Evolutionary conservation across 2,888 invertebrate genomes (phyloP).

Genomic region (Yponomeuta plumbellus): DNA sequence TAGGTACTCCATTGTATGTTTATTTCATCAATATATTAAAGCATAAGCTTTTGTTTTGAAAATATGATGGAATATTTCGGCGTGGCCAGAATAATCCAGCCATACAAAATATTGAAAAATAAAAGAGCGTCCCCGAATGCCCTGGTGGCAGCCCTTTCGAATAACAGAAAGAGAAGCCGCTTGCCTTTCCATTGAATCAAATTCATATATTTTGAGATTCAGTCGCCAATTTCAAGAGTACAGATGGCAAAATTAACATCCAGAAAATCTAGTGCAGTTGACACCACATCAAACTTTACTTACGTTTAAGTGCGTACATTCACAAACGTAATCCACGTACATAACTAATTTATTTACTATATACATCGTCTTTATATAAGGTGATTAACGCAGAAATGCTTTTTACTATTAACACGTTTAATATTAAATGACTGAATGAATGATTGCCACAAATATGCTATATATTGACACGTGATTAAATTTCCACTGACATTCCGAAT

Average conservation of each 20-base stretch:
- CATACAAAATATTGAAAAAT: conserved; percentile 64
- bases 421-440: too few species aligned
- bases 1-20: background rate
- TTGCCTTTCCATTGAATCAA: conserved; percentile 76
- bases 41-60: conserved; percentile 28
- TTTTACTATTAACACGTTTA: too few species aligned
- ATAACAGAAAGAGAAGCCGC: conserved; percentile 72
- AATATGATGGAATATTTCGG: conserved; percentile 58
- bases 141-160: conserved; percentile 72
- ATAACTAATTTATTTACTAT: too few species aligned
- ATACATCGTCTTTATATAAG: too few species aligned
- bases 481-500: too few species aligned
- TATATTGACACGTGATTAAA: too few species aligned
- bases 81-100: conserved; percentile 47
- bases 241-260: conserved; percentile 41
- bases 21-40: conserved; percentile 27
- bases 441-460: too few species aligned
- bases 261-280: conserved; percentile 11
- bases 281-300: too few species aligned
- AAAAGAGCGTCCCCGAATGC: conserved; percentile 45
- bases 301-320: too few species aligned
- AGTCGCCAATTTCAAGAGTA: conserved; percentile 74
- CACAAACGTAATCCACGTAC: too few species aligned
- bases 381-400: too few species aligned
- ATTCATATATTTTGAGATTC: conserved; percentile 78